Conservation (phyloP, 92 coral and sea anemone genomes). For the Paramuricea clavata region DNA sequence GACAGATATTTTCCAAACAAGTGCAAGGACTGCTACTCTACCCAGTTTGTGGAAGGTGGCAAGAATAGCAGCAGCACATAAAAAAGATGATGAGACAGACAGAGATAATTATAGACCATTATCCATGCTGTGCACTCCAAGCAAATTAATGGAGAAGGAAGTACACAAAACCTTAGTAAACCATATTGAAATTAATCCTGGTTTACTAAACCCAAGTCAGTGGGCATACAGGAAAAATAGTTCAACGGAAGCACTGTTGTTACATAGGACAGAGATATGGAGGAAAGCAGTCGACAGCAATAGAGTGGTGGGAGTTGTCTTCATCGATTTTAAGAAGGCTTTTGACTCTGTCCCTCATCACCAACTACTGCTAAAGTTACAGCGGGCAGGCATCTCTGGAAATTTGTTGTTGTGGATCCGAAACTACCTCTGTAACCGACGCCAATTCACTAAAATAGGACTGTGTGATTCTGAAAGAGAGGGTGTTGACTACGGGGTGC, state of each 20-base stretch:
- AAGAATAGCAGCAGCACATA: conserved; percentile 33
- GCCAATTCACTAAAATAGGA: conserved; percentile 42
- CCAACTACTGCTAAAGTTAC: conserved; percentile 43
- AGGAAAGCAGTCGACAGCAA: conserved; percentile 54
- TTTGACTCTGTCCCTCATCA: conserved; percentile 56
- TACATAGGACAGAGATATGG: conserved; percentile 69
- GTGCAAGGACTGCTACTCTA: conserved; percentile 14
- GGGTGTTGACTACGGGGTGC: conserved; percentile 43
- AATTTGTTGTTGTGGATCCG: conserved; percentile 51
- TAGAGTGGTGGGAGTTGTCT: conserved; percentile 49
- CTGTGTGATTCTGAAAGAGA: conserved; percentile 46
- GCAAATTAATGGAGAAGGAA: conserved; percentile 64
- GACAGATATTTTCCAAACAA: conserved; percentile 39
- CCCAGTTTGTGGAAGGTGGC: conserved; percentile 61
- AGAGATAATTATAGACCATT: conserved; percentile 58
- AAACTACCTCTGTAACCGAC: conserved; percentile 51
- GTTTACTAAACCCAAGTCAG: conserved; percentile 31
- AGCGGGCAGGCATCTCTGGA: conserved; percentile 43
- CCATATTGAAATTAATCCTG: neutral
- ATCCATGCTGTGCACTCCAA: conserved; percentile 51
- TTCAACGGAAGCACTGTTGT: conserved; percentile 11
- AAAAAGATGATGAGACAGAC: conserved; percentile 57
- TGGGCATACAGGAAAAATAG: conserved; percentile 19
- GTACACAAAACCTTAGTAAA: neutral
- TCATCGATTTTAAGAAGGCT: conserved; percentile 59